Evolutionary conservation across 2,113 vertebrate genomes (phyloP), one percentile per base, ranked within the genome.

Genomic region (Okapia johnstoni): DNA sequence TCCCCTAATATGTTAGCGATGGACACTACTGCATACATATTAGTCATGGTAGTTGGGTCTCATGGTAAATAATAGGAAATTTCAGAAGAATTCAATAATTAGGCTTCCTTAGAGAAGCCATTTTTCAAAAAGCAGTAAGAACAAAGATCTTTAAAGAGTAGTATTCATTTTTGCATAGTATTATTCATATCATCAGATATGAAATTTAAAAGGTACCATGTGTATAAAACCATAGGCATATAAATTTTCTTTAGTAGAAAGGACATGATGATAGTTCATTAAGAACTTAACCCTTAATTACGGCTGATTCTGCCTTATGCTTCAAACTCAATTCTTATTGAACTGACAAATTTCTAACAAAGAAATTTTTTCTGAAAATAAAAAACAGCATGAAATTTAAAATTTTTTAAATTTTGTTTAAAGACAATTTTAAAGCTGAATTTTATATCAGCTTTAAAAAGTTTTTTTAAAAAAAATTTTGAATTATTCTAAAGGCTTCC

Each of bases 111-210:
- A 79, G n/a, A 57, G 40, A 95, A 61, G 13, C 63, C 63, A 52
- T 25, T 46, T 86, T 89, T 81, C 25, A 76, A 86, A 94, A 84
- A 14, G 8, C 13, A 30, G 40, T 58, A 88, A 96, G 28, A 90
- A 57, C 33, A 92, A 80, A 86, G 3, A 88, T 36, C 19, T n/a
- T 92, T 70, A 92, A 85, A 60, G 3, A 94, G 89, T 91, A 88
- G 26, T 40, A 2, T 52, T 86, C 55, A 85, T 77, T 84, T 92
- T 66, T 63, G 11, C 33, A 55, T 33, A 10, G 52, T 58, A 16
- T 94, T 63, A 96, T 94, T 98, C 87, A 93, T 93, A 55, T 95
- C 60, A 63, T 89, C 28, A 96, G 88, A 84, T 79, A 77, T 46
- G 36, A 93, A 26, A 66, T 63, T 96, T 88, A 60, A 96, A 94